phyloP scores from a whole-genome alignment of 2,113 vertebrate genomes.

The Pteruthius melanotis region DNA sequence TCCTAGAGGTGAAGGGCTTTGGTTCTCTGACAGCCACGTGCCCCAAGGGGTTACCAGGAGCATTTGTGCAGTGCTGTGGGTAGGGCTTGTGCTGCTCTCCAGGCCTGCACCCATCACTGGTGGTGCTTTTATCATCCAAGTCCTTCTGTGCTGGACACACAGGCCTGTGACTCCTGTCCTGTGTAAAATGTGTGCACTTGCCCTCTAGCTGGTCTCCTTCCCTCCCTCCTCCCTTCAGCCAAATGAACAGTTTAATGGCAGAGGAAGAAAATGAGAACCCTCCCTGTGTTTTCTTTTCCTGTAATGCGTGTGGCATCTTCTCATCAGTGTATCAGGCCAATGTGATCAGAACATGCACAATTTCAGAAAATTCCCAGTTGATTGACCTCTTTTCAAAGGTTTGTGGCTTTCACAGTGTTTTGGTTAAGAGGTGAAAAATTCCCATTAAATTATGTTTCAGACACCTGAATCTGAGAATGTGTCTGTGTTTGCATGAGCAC shows the following conservation, averaged over 20 bases:
- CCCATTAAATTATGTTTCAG: not conserved
- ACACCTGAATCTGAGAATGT: not conserved
- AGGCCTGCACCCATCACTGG: not conserved
- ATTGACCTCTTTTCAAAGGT: not conserved
- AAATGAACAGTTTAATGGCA: not conserved
- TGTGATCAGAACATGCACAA: not conserved
- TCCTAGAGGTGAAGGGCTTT: not conserved
- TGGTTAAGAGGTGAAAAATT: not conserved
- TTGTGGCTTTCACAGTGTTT: not conserved
- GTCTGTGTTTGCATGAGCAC: fast-evolving
- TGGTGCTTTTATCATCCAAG: not conserved
- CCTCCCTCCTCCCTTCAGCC: not conserved
- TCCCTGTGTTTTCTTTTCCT: not conserved
- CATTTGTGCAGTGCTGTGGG: not conserved
- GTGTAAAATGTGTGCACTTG: not conserved
- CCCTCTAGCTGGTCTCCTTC: not conserved
- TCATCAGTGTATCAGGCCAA: not conserved
- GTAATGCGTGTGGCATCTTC: not conserved
- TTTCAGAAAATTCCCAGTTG: not conserved
- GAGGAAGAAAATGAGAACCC: not conserved
- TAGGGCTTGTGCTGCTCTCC: not conserved
- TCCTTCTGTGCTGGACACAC: not conserved
- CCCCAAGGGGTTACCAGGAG: not conserved
- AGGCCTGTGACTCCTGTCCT: not conserved
- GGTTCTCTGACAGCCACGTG: not conserved